Conservation (phyloP, 2,888 invertebrate species). For the Chrysotoxum bicinctum region DNA sequence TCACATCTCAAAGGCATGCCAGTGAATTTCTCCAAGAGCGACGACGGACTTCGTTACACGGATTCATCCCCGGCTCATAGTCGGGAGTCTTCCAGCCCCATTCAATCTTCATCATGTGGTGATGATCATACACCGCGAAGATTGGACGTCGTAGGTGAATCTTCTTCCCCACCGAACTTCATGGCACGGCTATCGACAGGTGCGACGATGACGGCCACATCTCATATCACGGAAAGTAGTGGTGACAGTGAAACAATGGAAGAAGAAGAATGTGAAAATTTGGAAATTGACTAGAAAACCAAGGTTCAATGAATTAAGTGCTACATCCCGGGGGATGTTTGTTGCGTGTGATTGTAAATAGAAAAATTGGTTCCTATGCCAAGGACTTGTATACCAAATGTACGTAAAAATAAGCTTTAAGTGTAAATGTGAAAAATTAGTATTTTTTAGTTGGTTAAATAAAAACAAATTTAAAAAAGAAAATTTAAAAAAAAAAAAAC, state of each 20-base stretch:
- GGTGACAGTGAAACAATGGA: conserved; percentile 75
- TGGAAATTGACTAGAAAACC: conserved; percentile 80
- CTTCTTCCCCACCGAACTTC: conserved; percentile 51
- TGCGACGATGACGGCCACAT: conserved; percentile 42
- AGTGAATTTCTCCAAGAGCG: conserved; percentile 59
- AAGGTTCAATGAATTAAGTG: neutral
- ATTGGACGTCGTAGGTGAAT: conserved; percentile 54
- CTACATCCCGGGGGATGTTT: neutral
- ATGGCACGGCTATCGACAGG: conserved; percentile 37
- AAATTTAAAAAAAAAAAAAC: neutral
- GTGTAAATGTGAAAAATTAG: conserved; percentile 31
- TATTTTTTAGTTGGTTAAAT: conserved; percentile 33
- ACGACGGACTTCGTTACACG: conserved; percentile 45
- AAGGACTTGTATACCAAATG: conserved; percentile 56
- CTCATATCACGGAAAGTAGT: conserved; percentile 42
- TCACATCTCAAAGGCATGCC: conserved; percentile 70
- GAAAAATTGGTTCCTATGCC: neutral
- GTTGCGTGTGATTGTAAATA: conserved; percentile 64
- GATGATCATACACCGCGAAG: conserved; percentile 53
- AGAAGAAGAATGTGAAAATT: conserved; percentile 81
- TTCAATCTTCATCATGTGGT: conserved; percentile 52
- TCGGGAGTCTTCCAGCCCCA: conserved; percentile 56
- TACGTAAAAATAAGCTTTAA: conserved; percentile 61
- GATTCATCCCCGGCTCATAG: conserved; percentile 63
- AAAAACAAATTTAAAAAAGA: too few species aligned